These are phyloP conservation scores for Athetis lepigone DNA, from an alignment of 2,888 invertebrate species.

Conservation along the genomic window DNA sequence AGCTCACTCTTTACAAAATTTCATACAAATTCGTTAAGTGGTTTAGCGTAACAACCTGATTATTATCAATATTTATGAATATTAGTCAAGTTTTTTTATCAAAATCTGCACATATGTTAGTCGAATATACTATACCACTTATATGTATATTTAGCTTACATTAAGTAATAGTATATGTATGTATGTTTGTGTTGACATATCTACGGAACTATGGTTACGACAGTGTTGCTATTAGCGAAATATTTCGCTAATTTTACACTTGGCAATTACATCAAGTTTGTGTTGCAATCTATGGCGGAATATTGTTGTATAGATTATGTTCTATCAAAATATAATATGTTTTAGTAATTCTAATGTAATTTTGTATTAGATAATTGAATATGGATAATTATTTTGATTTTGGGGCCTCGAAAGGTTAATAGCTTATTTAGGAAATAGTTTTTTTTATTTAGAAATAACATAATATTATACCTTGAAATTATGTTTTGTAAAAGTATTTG, in stretches of 20 bases:
- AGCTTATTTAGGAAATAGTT: neutral
- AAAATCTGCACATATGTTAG: conserved; percentile 32
- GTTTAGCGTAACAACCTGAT: no score
- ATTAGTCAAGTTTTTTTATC: no score
- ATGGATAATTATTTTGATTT: conserved; percentile 13
- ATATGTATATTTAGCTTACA: conserved; percentile 84
- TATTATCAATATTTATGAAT: no score
- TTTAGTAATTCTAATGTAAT: conserved; percentile 50
- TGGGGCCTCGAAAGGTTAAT: conserved; percentile 13
- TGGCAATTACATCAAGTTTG: conserved; percentile 65
- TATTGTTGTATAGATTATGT: conserved; percentile 47
- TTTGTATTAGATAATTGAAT: conserved; percentile 50
- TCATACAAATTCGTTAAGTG: no score
- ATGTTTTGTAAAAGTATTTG: neutral
- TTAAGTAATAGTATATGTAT: conserved; percentile 80
- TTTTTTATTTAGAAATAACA: neutral
- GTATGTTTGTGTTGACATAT: conserved; percentile 83
- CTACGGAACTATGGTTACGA: conserved; percentile 84
- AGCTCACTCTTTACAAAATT: no score
- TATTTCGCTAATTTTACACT: conserved; percentile 77
- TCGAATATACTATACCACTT: conserved; percentile 73
- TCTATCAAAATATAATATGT: conserved; percentile 34
- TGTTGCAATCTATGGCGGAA: conserved; percentile 54
- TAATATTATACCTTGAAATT: neutral
- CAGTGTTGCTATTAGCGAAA: conserved; percentile 76